These are phyloP conservation scores for Papilio gigon DNA, from an alignment of 2,888 invertebrate genomes.

Conservation along the genomic window DNA sequence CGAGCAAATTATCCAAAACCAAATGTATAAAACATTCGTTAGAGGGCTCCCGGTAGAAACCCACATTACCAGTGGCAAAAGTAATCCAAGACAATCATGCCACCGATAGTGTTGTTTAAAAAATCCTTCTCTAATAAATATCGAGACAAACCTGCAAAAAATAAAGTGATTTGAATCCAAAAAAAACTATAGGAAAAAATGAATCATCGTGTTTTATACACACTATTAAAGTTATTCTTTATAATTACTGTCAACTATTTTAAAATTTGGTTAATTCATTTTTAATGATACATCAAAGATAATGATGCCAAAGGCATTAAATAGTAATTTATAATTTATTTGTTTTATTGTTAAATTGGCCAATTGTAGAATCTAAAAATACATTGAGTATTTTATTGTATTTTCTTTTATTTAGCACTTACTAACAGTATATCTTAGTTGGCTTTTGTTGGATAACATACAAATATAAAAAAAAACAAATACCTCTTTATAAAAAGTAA, in stretches of 20 bases:
- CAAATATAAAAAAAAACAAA: not conserved
- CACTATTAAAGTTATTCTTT: too few relatives aligned
- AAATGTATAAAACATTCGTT: constrained; percentile 69
- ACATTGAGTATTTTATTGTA: too few relatives aligned
- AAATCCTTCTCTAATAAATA: constrained; percentile 59
- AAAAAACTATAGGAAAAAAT: too few relatives aligned
- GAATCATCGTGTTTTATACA: too few relatives aligned
- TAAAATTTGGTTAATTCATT: too few relatives aligned
- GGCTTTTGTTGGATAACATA: not conserved
- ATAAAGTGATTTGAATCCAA: not conserved
- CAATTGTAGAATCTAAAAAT: too few relatives aligned
- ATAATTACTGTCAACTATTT: too few relatives aligned
- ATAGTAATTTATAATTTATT: too few relatives aligned
- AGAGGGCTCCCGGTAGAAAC: constrained; percentile 59
- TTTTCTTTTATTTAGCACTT: too few relatives aligned
- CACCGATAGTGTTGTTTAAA: constrained; percentile 62
- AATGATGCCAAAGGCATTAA: too few relatives aligned
- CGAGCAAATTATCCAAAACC: constrained; percentile 80
- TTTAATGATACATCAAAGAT: too few relatives aligned
- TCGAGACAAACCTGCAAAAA: constrained; percentile 57
- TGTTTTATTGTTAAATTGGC: too few relatives aligned
- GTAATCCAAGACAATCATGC: constrained; percentile 64
- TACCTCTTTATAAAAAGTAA: constrained; percentile 70
- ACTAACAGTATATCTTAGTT: not conserved
- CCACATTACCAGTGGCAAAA: constrained; percentile 73